Evolutionary conservation across 2,113 vertebrate genomes (phyloP), one percentile per base, ranked within the genome.

Genomic region (Callipepla squamata): DNA sequence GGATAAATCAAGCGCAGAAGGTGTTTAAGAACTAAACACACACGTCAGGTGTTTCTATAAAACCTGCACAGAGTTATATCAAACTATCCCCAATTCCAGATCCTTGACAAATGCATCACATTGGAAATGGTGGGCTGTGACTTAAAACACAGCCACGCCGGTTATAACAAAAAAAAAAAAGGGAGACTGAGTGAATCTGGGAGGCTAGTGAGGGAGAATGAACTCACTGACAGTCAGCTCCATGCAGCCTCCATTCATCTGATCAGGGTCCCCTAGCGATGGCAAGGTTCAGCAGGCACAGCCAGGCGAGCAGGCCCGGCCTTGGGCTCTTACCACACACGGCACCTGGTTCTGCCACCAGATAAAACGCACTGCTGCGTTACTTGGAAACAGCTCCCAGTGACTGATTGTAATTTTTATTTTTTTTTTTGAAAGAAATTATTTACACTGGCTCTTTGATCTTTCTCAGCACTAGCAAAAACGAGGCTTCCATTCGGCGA

Each of bases 1-100:
- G 96, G 94, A 96, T 95, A 96, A 96, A 96, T 95, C 92, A 92
- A 96, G 95, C 85, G 95, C 90, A 96, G 94, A 95, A 95, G 90
- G 94, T 94, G 85, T 94, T 96, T 95, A 93, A 77, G 61, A 95
- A 93, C 91, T 96, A 88, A 95, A 93, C 93, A 90, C 48, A 91
- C 94, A 93, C 23, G 65, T 95, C 90, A 95, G 95, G 93, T 95
- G 93, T 95, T 95, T 93, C 85, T 79, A 53, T 65, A 88, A 96
- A 96, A 78, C 93, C 87, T 90, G 92, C 82, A 87, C 8, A 2
- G 80, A 93, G 86, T 72, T 87, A 89, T 58, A 89, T 44, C 53
- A 22, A 75, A 90, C 87, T 62, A 96, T 83, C 85, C 91, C 91
- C 78, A 95, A 95, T 94, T 91, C 85, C 42, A 87, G 79, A 87